Evolutionary conservation across 2,797 vertebrate genomes (phyloP).

Genomic region (Novumbra hubbsi): DNA sequence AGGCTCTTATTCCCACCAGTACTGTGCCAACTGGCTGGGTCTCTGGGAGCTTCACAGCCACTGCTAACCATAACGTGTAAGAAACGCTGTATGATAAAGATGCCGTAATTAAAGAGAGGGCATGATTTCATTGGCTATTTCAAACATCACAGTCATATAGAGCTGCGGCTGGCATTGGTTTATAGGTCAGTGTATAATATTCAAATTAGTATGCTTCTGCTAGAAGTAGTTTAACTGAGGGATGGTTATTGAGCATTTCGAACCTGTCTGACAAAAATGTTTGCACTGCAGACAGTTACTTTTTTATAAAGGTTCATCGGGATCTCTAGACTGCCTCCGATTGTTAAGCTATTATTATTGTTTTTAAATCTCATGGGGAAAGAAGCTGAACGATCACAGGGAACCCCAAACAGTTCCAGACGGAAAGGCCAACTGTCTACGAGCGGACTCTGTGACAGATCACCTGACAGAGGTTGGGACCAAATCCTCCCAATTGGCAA

Average conservation of each 20-base stretch:
- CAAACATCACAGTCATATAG: no score
- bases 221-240: no score
- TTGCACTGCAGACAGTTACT: not conserved
- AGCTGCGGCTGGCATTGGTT: no score
- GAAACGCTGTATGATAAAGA: not conserved
- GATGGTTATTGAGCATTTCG: not conserved
- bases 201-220: no score
- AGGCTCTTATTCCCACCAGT: conserved; percentile 29
- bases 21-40: not conserved
- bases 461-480: conserved; percentile 18
- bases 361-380: not conserved
- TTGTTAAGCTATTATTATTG: not conserved
- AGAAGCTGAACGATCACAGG: not conserved
- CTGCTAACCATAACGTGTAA: not conserved
- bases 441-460: conserved; percentile 31
- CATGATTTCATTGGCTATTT: no score
- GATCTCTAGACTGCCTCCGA: not conserved
- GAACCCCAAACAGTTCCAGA: conserved; percentile 21
- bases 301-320: not conserved
- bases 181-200: no score
- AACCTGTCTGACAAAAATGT: not conserved
- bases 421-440: conserved; percentile 29
- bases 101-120: not conserved
- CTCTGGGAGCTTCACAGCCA: not conserved
- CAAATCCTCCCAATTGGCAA: conserved; percentile 28